A percentile compares a stretch with the other conserved stretches of the same genome.
These are phyloP conservation scores for Neolamprologus kungweensis DNA, from an alignment of 2,113 vertebrate species.

Conservation along the genomic window DNA sequence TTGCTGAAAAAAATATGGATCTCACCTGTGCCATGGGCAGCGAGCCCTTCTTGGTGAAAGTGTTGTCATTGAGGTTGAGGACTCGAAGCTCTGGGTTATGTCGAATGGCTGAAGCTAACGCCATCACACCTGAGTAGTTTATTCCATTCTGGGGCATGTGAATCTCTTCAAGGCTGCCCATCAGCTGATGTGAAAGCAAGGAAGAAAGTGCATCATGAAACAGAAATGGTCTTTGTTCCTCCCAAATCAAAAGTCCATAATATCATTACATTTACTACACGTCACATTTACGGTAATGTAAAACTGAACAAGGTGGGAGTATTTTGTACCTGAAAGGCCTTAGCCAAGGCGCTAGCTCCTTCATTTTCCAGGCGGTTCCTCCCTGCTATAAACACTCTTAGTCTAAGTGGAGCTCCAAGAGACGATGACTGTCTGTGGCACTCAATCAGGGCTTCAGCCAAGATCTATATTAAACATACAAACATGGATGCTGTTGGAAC, in stretches of 20 bases:
- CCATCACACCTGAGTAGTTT: constrained; percentile 83
- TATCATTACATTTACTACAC: rapidly evolving
- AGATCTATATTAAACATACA: constrained; percentile 71
- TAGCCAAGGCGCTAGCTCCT: constrained; percentile 86
- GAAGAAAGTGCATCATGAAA: neutral
- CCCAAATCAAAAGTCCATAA: neutral
- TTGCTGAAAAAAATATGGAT: neutral
- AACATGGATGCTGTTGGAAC: neutral
- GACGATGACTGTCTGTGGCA: constrained; percentile 80
- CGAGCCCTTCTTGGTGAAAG: constrained; percentile 91
- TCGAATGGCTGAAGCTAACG: constrained; percentile 83
- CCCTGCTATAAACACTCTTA: constrained; percentile 89
- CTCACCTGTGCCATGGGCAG: constrained; percentile 89
- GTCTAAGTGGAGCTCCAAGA: constrained; percentile 75
- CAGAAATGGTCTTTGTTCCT: neutral
- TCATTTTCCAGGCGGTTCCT: constrained; percentile 96
- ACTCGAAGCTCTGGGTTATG: constrained; percentile 82
- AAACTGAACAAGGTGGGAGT: neutral
- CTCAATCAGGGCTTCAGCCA: constrained; percentile 84
- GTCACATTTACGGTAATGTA: neutral
- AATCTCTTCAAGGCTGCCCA: constrained; percentile 91
- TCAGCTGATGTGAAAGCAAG: constrained; percentile 59
- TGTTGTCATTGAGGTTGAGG: constrained; percentile 97
- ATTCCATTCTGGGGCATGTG: constrained; percentile 98
- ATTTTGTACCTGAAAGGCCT: constrained; percentile 81